Evolutionary conservation across 2,797 vertebrate species (phyloP).

Genomic region (Aldrovandia affinis): DNA sequence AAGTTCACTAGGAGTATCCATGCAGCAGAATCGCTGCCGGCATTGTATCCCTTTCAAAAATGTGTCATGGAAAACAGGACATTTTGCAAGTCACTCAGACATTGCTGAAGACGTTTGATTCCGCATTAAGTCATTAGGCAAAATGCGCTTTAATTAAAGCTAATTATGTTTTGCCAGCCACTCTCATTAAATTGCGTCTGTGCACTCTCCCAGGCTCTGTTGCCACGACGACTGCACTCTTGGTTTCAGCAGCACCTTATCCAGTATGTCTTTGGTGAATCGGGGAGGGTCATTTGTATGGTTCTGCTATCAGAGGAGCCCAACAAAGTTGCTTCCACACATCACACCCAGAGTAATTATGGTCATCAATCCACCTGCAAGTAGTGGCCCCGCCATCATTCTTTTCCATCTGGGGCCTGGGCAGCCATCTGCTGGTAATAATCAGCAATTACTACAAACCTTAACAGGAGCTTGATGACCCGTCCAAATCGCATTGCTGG

Average conservation of each 20-base stretch:
- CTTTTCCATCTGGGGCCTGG: constrained; percentile 48
- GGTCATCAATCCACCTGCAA: constrained; percentile 56
- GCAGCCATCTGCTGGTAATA: constrained; percentile 45
- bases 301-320: constrained; percentile 38
- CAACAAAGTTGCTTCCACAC: constrained; percentile 45
- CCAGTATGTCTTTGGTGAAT: background rate
- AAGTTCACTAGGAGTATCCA: background rate
- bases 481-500: constrained; percentile 46
- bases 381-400: constrained; percentile 45
- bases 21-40: background rate
- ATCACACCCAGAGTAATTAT: constrained; percentile 52
- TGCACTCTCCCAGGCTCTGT: background rate
- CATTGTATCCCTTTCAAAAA: background rate
- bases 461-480: constrained; percentile 44
- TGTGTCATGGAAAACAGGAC: background rate
- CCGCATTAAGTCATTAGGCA: constrained; percentile 23
- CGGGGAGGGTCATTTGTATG: constrained; percentile 27
- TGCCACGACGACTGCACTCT: background rate
- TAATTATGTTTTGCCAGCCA: constrained; percentile 20
- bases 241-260: background rate
- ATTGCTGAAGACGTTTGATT: constrained; percentile 19
- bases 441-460: constrained; percentile 52
- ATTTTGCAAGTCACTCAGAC: constrained; percentile 14
- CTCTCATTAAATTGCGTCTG: constrained; percentile 7
- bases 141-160: constrained; percentile 28